Percentiles rank a stretch among this genome's conserved stretches.
Conservation (phyloP, 2,888 invertebrate genomes). For the Ashinkailepas kermadecensis region DNA sequence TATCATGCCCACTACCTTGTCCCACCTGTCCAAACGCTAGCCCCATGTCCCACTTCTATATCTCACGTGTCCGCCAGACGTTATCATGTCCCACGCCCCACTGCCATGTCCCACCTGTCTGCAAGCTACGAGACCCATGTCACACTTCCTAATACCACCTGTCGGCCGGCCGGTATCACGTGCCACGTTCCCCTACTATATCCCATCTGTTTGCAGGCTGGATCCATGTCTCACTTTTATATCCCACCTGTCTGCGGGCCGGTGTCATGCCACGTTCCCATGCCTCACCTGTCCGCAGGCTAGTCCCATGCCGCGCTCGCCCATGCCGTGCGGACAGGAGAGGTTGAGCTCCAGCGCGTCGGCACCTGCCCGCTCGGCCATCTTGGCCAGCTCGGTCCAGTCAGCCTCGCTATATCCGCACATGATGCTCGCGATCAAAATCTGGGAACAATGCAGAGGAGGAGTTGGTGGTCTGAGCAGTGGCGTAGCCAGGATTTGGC, state of each 20-base stretch:
- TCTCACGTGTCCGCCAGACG: too few species aligned
- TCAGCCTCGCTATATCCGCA: conserved; percentile 77
- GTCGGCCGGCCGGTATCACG: too few species aligned
- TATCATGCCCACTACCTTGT: too few species aligned
- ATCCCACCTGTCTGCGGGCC: conserved; percentile 70
- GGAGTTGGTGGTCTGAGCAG: too few species aligned
- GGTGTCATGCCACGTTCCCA: not conserved
- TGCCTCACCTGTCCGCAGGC: conserved; percentile 79
- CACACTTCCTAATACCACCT: too few species aligned
- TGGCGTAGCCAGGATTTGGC: too few species aligned
- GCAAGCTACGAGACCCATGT: too few species aligned
- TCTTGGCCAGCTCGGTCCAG: conserved; percentile 73
- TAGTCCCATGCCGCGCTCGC: conserved; percentile 94
- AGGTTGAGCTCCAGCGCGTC: conserved; percentile 94
- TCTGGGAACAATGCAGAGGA: conserved; percentile 45
- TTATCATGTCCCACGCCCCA: too few species aligned
- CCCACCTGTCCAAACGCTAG: too few species aligned
- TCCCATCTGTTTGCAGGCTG: conserved; percentile 96
- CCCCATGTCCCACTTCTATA: too few species aligned
- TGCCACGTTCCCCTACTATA: conserved; percentile 63
- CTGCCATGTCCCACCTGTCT: too few species aligned
- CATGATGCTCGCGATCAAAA: conserved; percentile 93
- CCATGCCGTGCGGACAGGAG: conserved; percentile 99
- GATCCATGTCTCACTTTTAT: conserved; percentile 96
- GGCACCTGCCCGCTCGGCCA: conserved; percentile 73